Evolutionary conservation across 2,797 vertebrate species (phyloP).

Genomic region (Sebastes steindachneri): DNA sequence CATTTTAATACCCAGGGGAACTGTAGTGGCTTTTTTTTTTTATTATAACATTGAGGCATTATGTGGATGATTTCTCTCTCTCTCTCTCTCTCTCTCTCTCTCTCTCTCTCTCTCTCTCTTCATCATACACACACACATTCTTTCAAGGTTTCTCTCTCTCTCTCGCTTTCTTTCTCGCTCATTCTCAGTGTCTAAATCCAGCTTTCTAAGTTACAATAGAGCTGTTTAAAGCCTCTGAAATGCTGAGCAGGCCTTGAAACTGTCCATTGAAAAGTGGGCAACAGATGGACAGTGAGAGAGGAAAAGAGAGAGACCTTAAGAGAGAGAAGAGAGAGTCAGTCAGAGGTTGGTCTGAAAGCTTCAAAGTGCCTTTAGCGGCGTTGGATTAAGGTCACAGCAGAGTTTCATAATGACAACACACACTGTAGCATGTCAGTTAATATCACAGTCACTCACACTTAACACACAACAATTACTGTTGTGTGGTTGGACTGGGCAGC

Average conservation of each 20-base stretch:
- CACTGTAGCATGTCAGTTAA: slow-evolving; percentile 56
- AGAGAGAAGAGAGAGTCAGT: slow-evolving; percentile 12
- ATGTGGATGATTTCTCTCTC: slow-evolving; percentile 36
- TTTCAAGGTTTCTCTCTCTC: neutral
- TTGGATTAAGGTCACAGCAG: slow-evolving; percentile 73
- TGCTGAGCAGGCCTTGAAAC: slow-evolving; percentile 58
- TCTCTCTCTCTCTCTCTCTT: neutral
- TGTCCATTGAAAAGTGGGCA: slow-evolving; percentile 52
- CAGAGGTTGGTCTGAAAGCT: slow-evolving; percentile 58
- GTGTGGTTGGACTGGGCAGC: neutral
- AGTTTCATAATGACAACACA: slow-evolving; percentile 68
- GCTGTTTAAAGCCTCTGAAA: slow-evolving; percentile 60
- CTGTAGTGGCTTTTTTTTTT: slow-evolving; percentile 15
- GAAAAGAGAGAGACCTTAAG: slow-evolving; percentile 18
- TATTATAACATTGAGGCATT: slow-evolving; percentile 39
- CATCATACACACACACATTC: neutral
- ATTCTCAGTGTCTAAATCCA: slow-evolving; percentile 60
- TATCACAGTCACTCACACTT: slow-evolving; percentile 53
- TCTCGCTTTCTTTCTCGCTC: slow-evolving; percentile 3
- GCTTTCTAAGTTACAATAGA: slow-evolving; percentile 58
- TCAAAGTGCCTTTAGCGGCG: slow-evolving; percentile 62
- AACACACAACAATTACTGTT: slow-evolving; percentile 8
- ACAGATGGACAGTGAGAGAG: slow-evolving; percentile 54
- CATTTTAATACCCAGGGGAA: slow-evolving; percentile 49
- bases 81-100: neutral